A percentile compares a stretch with the other conserved stretches of the same genome.
Conservation (phyloP, 2,797 vertebrate species). For the Gymnoscopelus microlampas region DNA sequence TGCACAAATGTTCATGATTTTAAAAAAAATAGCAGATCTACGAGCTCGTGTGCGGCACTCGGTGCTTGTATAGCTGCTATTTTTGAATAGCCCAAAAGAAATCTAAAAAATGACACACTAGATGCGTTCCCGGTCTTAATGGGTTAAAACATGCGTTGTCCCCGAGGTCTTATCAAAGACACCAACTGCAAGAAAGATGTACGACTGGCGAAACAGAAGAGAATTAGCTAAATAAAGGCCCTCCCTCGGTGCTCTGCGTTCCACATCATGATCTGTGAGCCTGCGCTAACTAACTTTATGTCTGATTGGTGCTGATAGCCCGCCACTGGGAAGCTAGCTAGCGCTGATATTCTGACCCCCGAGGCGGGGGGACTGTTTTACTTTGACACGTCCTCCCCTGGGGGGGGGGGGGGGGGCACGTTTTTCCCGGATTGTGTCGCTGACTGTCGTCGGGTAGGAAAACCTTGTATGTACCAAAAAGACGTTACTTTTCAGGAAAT, state of each 20-base stretch:
- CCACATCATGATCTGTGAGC: conserved; percentile 55
- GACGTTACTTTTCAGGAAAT: no score
- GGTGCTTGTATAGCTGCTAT: no score
- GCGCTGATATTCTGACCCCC: conserved; percentile 75
- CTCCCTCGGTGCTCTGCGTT: conserved; percentile 71
- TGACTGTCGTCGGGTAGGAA: no score
- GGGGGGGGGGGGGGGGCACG: background rate
- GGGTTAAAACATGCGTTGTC: conserved; percentile 72
- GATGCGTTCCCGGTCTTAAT: no score
- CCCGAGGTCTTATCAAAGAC: conserved; percentile 78
- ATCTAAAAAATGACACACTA: no score
- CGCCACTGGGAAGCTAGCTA: conserved; percentile 65
- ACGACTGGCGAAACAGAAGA: conserved; percentile 73
- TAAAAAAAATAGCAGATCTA: no score
- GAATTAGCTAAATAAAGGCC: conserved; percentile 78
- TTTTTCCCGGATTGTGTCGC: no score
- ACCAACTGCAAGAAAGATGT: conserved; percentile 69
- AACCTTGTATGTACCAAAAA: no score
- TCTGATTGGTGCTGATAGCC: conserved; percentile 70
- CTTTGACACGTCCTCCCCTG: background rate
- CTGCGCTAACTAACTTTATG: conserved; percentile 69
- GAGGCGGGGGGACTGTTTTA: conserved; percentile 61
- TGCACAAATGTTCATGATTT: no score
- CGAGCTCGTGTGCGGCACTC: no score
- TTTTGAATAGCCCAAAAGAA: no score